These are phyloP conservation scores for Caenorhabditis becei DNA, from an alignment of 2,888 invertebrate genomes.

Conservation along the genomic window DNA sequence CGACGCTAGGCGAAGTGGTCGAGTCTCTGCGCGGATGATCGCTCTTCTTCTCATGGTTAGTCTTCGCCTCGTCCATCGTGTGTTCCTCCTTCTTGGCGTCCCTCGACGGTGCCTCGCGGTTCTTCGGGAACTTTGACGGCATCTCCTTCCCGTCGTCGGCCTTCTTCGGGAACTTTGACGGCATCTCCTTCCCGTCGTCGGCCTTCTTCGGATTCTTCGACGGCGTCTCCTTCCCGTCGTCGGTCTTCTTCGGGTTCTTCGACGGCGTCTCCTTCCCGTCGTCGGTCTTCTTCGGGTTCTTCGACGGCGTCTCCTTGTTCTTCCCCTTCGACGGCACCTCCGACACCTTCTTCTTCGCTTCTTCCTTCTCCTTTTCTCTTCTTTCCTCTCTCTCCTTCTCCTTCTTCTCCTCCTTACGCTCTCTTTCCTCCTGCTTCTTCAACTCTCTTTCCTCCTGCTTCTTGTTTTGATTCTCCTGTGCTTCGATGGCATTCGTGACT, in stretches of 20 bases:
- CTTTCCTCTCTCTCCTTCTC: slow-evolving; percentile 21
- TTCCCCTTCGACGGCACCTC: slow-evolving; percentile 3
- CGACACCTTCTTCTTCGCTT: slow-evolving; percentile 8
- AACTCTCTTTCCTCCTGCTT: no score
- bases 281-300: slow-evolving; percentile 8
- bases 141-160: slow-evolving; percentile 6
- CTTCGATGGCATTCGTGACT: slow-evolving; percentile 12
- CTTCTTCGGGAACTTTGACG: not conserved
- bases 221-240: not conserved
- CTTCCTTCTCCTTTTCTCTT: slow-evolving; percentile 16
- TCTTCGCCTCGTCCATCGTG: not conserved
- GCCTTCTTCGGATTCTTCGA: slow-evolving; percentile 6
- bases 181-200: slow-evolving; percentile 13
- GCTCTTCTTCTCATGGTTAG: not conserved
- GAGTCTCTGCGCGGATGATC: not conserved
- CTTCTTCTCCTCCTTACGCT: slow-evolving; percentile 15
- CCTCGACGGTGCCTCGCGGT: not conserved
- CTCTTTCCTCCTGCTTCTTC: slow-evolving; percentile 18
- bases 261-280: not conserved
- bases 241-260: slow-evolving; percentile 7
- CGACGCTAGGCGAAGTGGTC: not conserved
- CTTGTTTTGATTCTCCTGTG: slow-evolving; percentile 9
- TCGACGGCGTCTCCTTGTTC: slow-evolving; percentile 1
- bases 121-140: not conserved
- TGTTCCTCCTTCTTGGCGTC: not conserved